These are phyloP conservation scores for Mamestra brassicae DNA, from an alignment of 2,888 invertebrate species.

Conservation along the genomic window DNA sequence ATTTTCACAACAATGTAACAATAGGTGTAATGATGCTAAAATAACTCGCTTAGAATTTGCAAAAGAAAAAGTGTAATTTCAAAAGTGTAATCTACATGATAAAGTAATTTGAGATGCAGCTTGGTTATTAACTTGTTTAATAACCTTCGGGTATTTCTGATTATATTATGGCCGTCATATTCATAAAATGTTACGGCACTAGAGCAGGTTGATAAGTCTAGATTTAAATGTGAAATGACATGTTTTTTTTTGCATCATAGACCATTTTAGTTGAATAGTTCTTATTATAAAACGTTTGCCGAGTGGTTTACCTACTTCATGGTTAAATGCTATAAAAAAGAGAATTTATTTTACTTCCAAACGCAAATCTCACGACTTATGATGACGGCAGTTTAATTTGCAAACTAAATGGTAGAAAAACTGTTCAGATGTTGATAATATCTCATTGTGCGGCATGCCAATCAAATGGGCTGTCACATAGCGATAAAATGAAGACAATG, in stretches of 20 bases:
- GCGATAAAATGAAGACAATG: conserved; percentile 37
- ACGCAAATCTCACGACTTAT: conserved; percentile 31
- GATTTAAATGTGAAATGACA: neutral
- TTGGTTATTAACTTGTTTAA: conserved; percentile 7
- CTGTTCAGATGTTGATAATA: conserved; percentile 37
- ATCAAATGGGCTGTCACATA: conserved; percentile 39
- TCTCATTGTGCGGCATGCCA: conserved; percentile 34
- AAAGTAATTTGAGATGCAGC: conserved; percentile 10
- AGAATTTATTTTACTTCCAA: conserved; percentile 20
- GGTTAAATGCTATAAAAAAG: conserved; percentile 15
- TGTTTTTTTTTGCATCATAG: neutral
- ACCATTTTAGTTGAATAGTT: conserved; percentile 3
- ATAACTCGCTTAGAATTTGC: conserved; percentile 21
- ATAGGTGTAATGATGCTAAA: conserved; percentile 45
- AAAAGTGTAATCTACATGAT: conserved; percentile 20
- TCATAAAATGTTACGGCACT: neutral
- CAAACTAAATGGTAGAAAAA: conserved; percentile 40
- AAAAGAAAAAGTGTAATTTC: conserved; percentile 13
- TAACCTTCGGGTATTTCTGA: conserved; percentile 11
- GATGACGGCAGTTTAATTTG: conserved; percentile 21
- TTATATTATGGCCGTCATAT: neutral
- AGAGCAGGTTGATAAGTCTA: neutral
- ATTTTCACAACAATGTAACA: conserved; percentile 51
- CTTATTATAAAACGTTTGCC: conserved; percentile 18
- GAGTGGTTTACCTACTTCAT: conserved; percentile 27